Conservation (phyloP, 2,888 invertebrate genomes). For the Euclidia mi region DNA sequence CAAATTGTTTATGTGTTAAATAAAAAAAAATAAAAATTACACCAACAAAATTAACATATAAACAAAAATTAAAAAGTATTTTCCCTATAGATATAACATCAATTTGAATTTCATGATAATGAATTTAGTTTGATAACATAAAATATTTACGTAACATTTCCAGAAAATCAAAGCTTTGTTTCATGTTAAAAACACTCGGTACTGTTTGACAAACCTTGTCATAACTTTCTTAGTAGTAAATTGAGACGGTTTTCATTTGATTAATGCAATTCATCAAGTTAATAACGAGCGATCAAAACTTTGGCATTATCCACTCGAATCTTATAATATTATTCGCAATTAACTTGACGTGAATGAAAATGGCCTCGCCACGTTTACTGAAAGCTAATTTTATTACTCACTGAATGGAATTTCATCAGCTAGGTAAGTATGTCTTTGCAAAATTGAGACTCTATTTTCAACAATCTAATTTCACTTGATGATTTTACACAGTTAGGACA, state of each 20-base stretch:
- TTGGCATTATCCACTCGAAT: constrained; percentile 11
- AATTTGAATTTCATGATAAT: too few relatives aligned
- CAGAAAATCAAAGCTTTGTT: neutral
- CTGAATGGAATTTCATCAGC: neutral
- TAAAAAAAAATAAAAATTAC: too few relatives aligned
- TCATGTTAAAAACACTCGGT: neutral
- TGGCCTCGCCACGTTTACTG: neutral
- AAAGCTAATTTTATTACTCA: constrained; percentile 7
- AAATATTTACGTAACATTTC: too few relatives aligned
- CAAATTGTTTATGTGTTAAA: too few relatives aligned
- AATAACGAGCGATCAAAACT: constrained; percentile 23
- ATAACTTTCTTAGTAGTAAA: constrained; percentile 16
- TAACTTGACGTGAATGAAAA: constrained; percentile 16
- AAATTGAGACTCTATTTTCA: too few relatives aligned
- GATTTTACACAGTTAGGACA: too few relatives aligned
- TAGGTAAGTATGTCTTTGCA: neutral
- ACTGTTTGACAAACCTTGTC: constrained; percentile 3
- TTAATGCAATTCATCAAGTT: constrained; percentile 15
- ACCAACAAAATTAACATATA: too few relatives aligned
- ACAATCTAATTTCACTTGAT: too few relatives aligned
- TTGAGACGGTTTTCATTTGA: constrained; percentile 13
- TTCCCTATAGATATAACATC: too few relatives aligned
- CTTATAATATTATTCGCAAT: neutral
- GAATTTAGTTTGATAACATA: too few relatives aligned
- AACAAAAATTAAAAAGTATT: too few relatives aligned